A percentile compares a stretch with the other conserved stretches of the same genome.
Conservation (phyloP, 2,113 vertebrate genomes). For the Ginglymostoma cirratum region DNA sequence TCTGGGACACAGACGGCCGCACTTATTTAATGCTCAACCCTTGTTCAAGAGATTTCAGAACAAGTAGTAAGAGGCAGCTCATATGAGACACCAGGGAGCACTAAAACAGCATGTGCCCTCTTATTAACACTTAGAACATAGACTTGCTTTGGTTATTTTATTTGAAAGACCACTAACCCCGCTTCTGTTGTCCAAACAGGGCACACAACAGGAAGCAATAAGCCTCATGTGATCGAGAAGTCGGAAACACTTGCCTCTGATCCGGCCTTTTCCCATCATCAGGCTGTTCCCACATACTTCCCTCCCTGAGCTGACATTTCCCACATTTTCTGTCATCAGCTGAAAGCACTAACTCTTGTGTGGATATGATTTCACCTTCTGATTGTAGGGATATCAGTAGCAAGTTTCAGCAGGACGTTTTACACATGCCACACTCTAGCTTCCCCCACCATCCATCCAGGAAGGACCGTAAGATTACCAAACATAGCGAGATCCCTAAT, state of each 20-base stretch:
- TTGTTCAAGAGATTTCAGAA: neutral
- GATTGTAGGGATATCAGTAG: neutral
- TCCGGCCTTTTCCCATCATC: neutral
- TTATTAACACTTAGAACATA: neutral
- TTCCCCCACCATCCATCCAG: neutral
- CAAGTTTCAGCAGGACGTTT: neutral
- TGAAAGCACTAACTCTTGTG: neutral
- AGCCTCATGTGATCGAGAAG: neutral
- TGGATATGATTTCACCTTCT: neutral
- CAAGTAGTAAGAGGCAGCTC: neutral
- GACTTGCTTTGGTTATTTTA: slow-evolving; percentile 5
- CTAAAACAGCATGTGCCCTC: neutral
- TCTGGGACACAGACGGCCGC: neutral
- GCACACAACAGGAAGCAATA: neutral
- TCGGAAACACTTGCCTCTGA: neutral
- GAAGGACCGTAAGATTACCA: neutral
- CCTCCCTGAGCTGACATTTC: neutral
- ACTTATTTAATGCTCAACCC: slow-evolving; percentile 23
- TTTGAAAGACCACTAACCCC: neutral
- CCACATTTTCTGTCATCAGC: neutral
- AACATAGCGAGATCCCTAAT: neutral
- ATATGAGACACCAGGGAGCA: neutral
- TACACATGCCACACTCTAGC: neutral
- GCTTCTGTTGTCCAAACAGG: neutral
- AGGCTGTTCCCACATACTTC: neutral